Base-by-base conservation (phyloP, 2,797 vertebrate species). In the Scolopax bukidnonensis region DNA sequence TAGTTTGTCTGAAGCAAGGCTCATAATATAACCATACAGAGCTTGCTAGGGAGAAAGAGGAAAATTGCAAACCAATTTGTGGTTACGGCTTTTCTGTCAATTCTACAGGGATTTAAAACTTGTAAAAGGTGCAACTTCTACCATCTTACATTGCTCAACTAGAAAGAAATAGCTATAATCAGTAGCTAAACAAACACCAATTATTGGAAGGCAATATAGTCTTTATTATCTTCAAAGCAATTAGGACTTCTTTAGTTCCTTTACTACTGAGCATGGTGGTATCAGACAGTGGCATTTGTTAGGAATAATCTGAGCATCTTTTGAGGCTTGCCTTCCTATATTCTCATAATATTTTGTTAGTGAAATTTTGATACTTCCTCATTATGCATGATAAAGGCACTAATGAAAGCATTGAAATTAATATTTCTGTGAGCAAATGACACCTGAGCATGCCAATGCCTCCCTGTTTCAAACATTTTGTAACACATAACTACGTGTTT, bases 11-110 rank as follows among this genome's bases (percentile, higher is more conserved):
- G 97, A 98, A 97, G 97, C 96, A 97, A 95, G 97, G 97, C 97
- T 98, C 96, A 94, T 98, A 97, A 97, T 98, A 97, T 97, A 98
- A 97, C 97, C 96, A 96, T 97, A 96, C 87, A 97, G 95, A 95
- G 96, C 95, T 97, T 94, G 92, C 97, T 96, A 90, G 87, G 80
- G 97, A 98, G 87, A 97, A 97, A 97, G 94, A 94, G 85, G 96
- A 98, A 98, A 98, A 98, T 98, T 97, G 97, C 97, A 97, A 98
- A 97, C 97, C 98, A 98, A 97, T 98, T 98, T 98, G 97, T 98
- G 96, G 97, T 98, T 98, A 98, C 97, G 96, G 97, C 96, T 96
- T 97, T 97, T 96, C 96, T 96, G 97, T 97, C 98, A 98, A 96
- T 98, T 98, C 98, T 87, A 21, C 85, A 80, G 97, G 97, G 97